Conservation (phyloP, 92 coral and sea anemone genomes). For the Epizoanthus rinbou region DNA sequence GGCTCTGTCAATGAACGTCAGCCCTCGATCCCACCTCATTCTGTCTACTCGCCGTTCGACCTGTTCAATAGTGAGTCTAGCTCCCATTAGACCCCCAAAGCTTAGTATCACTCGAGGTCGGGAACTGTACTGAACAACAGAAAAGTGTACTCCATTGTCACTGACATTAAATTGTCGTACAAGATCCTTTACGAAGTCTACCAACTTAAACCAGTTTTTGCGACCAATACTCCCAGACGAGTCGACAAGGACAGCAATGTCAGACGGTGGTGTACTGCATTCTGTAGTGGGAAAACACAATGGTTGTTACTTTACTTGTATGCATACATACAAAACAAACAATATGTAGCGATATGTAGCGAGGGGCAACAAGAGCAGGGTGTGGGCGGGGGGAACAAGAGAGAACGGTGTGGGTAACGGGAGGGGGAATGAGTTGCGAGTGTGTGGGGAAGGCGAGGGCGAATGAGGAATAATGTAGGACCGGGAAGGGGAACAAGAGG, state of each 20-base stretch:
- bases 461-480: no score
- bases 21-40: slow-evolving; percentile 32
- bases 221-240: slow-evolving; percentile 37
- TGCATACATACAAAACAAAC: no score
- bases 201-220: slow-evolving; percentile 8
- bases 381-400: no score
- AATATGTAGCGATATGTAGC: no score
- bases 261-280: slow-evolving; percentile 25
- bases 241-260: slow-evolving; percentile 36
- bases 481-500: no score
- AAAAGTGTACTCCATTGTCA: slow-evolving; percentile 21
- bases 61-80: background rate
- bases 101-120: slow-evolving; percentile 11
- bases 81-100: slow-evolving; percentile 9
- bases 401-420: no score
- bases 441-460: no score
- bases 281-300: background rate
- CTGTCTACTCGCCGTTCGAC: slow-evolving; percentile 7
- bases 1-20: slow-evolving; percentile 23
- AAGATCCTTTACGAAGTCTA: slow-evolving; percentile 14
- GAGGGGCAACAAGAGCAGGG: no score
- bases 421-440: no score
- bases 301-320: no score
- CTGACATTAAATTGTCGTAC: slow-evolving; percentile 18
- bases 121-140: slow-evolving; percentile 23